Evolutionary conservation across 2,113 vertebrate genomes (phyloP).

Genomic region (Plectropomus leopardus): DNA sequence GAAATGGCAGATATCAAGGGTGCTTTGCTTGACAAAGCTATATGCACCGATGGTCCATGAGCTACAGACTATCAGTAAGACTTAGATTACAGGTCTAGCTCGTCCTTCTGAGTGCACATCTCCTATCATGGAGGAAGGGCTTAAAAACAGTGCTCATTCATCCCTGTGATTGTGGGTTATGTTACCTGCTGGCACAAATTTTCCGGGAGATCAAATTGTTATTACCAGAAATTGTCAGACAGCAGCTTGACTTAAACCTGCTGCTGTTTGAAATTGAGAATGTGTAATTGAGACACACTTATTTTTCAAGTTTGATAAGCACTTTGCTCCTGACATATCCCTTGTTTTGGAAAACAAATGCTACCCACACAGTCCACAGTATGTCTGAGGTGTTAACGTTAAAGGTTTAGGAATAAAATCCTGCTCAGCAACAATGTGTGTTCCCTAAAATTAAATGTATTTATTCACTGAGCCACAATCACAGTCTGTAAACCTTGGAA

Average conservation of each 20-base stretch:
- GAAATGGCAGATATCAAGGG: not conserved
- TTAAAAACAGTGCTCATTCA: not conserved
- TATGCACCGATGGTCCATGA: conserved; percentile 3
- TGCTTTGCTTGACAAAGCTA: not conserved
- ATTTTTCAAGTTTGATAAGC: not conserved
- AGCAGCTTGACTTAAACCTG: not conserved
- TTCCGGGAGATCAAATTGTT: not conserved
- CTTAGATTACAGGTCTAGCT: not conserved
- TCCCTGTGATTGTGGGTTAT: not conserved
- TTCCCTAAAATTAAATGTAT: not conserved
- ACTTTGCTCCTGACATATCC: not conserved
- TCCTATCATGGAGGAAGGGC: not conserved
- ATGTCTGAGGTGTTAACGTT: not conserved
- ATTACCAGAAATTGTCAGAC: not conserved
- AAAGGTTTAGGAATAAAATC: not conserved
- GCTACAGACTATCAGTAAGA: too few species aligned
- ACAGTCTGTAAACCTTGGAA: not conserved
- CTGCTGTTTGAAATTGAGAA: not conserved
- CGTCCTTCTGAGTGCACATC: not conserved
- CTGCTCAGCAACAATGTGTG: not conserved
- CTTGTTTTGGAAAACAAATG: not conserved
- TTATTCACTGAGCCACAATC: not conserved
- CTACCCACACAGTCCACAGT: not conserved
- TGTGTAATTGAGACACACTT: not conserved
- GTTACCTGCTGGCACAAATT: not conserved